A percentile compares a stretch with the other conserved stretches of the same genome.
These are phyloP conservation scores for Amiota minor DNA, from an alignment of 2,888 invertebrate genomes.

Conservation along the genomic window DNA sequence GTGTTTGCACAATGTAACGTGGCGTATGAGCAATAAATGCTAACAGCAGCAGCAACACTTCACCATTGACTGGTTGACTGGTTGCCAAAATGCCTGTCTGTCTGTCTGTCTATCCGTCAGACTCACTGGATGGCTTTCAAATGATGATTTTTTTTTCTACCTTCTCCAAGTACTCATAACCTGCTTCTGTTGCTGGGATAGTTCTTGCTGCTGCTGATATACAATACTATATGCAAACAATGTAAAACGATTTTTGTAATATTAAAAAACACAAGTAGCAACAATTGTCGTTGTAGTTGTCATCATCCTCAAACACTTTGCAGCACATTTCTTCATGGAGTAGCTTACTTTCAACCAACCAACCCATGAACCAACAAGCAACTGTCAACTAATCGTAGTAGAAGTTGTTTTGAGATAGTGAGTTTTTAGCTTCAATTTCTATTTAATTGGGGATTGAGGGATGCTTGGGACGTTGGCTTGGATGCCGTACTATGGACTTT, in stretches of 20 bases:
- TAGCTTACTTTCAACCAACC: too few species aligned
- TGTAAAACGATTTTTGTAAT: conserved; percentile 62
- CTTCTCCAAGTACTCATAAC: too few species aligned
- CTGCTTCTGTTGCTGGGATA: too few species aligned
- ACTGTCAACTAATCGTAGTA: conserved; percentile 18
- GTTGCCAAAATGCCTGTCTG: conserved; percentile 31
- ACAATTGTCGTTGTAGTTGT: conserved; percentile 7
- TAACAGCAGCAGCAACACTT: conserved; percentile 28
- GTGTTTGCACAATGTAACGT: conserved; percentile 41
- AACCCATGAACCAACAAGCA: conserved; percentile 1
- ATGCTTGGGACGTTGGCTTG: too few species aligned
- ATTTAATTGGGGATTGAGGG: too few species aligned
- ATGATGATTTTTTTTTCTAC: too few species aligned
- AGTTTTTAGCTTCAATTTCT: background rate
- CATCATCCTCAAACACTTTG: too few species aligned
- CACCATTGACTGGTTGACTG: too few species aligned
- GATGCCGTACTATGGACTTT: background rate
- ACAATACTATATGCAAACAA: conserved; percentile 45
- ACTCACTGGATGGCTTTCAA: too few species aligned
- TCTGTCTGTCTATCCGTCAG: conserved; percentile 22
- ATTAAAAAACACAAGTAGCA: conserved; percentile 4
- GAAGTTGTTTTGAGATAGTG: background rate
- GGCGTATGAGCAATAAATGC: conserved; percentile 59
- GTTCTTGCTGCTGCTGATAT: too few species aligned
- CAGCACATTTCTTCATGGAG: too few species aligned